Percentiles rank a stretch among this genome's conserved stretches.
These are phyloP conservation scores for Oenanthe oenanthe DNA, from an alignment of 2,113 vertebrate species.

Conservation along the genomic window DNA sequence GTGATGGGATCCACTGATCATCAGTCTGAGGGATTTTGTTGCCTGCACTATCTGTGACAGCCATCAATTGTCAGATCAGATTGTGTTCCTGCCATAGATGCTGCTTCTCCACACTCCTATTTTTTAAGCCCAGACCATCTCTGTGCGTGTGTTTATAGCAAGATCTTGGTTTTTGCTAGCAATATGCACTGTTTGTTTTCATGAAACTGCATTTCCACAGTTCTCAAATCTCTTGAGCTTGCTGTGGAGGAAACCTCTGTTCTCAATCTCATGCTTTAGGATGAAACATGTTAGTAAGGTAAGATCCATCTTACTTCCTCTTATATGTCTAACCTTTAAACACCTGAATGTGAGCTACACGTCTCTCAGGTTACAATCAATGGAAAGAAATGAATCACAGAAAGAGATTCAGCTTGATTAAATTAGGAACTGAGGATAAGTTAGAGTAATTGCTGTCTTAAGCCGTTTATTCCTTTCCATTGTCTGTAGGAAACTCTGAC, in stretches of 20 bases:
- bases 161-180: background rate
- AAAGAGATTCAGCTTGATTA: background rate
- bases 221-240: background rate
- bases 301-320: background rate
- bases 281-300: background rate
- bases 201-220: background rate
- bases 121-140: background rate
- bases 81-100: background rate
- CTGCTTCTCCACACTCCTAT: background rate
- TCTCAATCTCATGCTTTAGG: background rate
- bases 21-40: background rate
- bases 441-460: slow-evolving; percentile 13
- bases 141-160: background rate
- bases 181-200: background rate
- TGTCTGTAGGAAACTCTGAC: background rate
- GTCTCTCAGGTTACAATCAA: background rate
- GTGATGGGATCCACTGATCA: background rate
- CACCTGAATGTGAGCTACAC: background rate
- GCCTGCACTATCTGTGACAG: background rate
- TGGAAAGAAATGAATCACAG: background rate
- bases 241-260: background rate
- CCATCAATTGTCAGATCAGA: background rate
- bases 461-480: slow-evolving; percentile 33
- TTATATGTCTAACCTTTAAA: background rate
- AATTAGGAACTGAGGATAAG: slow-evolving; percentile 1